Base-by-base conservation (phyloP, 1,140 invertebrate genomes). In the Tetranychus urticae region DNA sequence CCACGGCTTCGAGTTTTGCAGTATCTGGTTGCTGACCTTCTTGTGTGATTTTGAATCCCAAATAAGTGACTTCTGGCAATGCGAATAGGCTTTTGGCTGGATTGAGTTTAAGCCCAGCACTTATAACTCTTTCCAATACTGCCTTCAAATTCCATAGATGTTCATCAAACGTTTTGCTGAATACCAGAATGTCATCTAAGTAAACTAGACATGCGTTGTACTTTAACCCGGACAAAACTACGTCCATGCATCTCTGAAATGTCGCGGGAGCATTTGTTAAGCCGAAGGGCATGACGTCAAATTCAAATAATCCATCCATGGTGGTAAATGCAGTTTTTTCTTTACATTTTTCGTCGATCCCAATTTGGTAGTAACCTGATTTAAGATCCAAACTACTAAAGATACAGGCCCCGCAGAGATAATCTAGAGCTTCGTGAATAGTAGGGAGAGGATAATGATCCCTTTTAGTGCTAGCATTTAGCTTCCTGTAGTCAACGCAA, bases 401-500 rank as follows among this genome's bases (percentile, higher is more conserved):
- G 45, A 33, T 1, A 7, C 33, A 60, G 3, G 35, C 13, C 42
- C 58, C 56, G 33, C 23, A 8, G 3, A 59, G 42, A 34, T 59
- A 31, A 8, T 8, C 33, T 8, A 62, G 7, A 4, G 46, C 8
- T 3, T 64, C 60, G 39, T 47, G 2, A 23, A 79, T 75, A 5
- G 67, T 56, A 0, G 75, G 77, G 2, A 80, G 61, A 65, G 78
- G 78, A 66, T 73, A 80, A 47, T 63, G 67, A 65, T 79, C 76
- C 57, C 67, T 64, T 0, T 68, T 67, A 0, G 71, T 77, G 0
- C 61, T 66, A 56, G 13, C 7, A 65, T 77, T 75, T 10, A 77
- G 59, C 7, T 56, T 13, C 7, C 76, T 64, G 64, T 72, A 79
- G 65, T 80, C 76, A 0, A 77, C 65, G 67, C 76, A 77, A 60